Evolutionary conservation across 2,113 vertebrate genomes (phyloP).

Genomic region (Semnornis frantzii): DNA sequence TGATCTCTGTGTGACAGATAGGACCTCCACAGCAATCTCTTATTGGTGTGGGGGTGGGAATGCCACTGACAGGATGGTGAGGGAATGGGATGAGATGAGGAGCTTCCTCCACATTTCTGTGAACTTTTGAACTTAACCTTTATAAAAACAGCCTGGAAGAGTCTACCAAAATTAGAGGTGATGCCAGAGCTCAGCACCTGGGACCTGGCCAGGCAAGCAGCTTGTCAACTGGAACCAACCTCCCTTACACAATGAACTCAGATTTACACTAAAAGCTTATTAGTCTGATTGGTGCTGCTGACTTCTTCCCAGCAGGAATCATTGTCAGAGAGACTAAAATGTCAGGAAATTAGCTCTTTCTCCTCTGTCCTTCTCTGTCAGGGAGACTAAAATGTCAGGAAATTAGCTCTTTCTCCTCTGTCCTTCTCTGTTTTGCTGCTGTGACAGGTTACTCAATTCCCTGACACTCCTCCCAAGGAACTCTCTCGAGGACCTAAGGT

Average conservation of each 20-base stretch:
- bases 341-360: background rate
- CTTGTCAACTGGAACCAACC: background rate
- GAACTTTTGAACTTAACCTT: slow-evolving; percentile 15
- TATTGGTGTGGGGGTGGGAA: background rate
- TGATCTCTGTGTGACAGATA: background rate
- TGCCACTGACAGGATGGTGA: background rate
- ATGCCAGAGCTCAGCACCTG: background rate
- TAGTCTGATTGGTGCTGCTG: background rate
- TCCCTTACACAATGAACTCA: background rate
- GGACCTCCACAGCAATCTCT: slow-evolving; percentile 12
- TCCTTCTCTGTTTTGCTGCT: background rate
- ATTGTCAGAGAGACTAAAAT: background rate
- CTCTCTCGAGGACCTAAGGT: background rate
- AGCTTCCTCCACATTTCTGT: slow-evolving; percentile 7
- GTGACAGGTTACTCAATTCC: background rate
- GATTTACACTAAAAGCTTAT: background rate
- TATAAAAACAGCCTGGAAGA: background rate
- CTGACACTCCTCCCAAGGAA: background rate
- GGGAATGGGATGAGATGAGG: background rate
- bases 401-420: background rate
- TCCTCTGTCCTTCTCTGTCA: background rate
- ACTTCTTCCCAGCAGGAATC: background rate
- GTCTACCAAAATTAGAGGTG: background rate
- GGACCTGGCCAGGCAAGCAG: background rate
- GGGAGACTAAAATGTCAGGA: background rate